Evolutionary conservation across 1,140 invertebrate species (phyloP).

Genomic region (Zaprionus taronus): DNA sequence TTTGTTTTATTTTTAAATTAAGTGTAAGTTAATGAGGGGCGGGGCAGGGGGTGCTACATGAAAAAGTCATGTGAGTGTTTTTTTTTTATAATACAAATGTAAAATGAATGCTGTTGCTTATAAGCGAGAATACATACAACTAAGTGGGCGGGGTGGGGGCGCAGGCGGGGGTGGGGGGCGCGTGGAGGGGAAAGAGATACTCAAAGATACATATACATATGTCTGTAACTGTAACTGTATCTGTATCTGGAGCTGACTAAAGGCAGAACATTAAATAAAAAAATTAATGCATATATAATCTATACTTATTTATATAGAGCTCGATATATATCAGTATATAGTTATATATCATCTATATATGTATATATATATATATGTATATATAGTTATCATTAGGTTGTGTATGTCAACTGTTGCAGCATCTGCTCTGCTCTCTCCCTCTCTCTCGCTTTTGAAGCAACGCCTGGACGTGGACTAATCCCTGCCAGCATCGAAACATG

Average conservation of each 20-base stretch:
- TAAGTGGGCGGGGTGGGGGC: slow-evolving; percentile 3
- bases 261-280: slow-evolving; percentile 40
- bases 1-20: slow-evolving; percentile 12
- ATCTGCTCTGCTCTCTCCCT: not conserved
- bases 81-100: slow-evolving; percentile 36
- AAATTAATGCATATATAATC: slow-evolving; percentile 9
- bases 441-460: not conserved
- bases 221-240: not conserved
- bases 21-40: not conserved
- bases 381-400: slow-evolving; percentile 15
- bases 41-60: slow-evolving; percentile 9
- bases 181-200: not conserved
- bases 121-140: slow-evolving; percentile 35
- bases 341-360: slow-evolving; percentile 14
- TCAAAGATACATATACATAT: not conserved
- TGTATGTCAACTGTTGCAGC: not conserved
- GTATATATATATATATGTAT: not conserved
- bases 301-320: slow-evolving; percentile 5
- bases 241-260: slow-evolving; percentile 29
- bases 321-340: slow-evolving; percentile 13
- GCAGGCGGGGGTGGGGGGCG: not conserved
- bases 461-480: not conserved
- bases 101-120: slow-evolving; percentile 31
- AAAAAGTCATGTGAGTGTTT: slow-evolving; percentile 26
- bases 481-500: not conserved